A percentile compares a stretch with the other conserved stretches of the same genome.
Conservation (phyloP, 2,113 vertebrate genomes). For the Zosterops lateralis region DNA sequence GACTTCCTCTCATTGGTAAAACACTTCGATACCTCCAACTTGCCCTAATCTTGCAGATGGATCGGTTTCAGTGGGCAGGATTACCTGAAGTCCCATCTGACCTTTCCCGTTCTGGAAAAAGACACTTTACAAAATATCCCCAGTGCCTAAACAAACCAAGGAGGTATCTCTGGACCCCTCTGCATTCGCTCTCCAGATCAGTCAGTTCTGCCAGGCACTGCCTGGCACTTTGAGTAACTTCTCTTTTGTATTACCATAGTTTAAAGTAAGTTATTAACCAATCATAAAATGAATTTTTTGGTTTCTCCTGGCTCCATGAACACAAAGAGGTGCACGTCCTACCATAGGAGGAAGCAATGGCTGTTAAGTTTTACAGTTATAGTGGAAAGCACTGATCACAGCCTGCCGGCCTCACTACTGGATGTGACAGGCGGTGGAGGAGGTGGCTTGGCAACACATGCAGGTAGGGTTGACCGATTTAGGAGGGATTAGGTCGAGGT, state of each 20-base stretch:
- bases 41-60: background rate
- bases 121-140: conserved; percentile 39
- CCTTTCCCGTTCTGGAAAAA: background rate
- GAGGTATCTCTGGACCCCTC: conserved; percentile 7
- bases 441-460: conserved; percentile 98
- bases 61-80: background rate
- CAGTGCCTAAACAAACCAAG: conserved; percentile 30
- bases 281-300: conserved; percentile 74
- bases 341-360: conserved; percentile 98
- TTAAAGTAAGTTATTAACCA: conserved; percentile 49
- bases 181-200: background rate
- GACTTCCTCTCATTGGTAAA: background rate
- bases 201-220: conserved; percentile 10
- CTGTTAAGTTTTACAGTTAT: conserved; percentile 82
- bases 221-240: conserved; percentile 19
- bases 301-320: conserved; percentile 83
- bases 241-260: conserved; percentile 18
- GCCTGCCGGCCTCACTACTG: conserved; percentile 81
- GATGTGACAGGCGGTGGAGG: conserved; percentile 96
- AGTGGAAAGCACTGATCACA: conserved; percentile 62
- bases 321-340: conserved; percentile 89
- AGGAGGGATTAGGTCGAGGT: conserved; percentile 95
- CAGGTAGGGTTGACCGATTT: conserved; percentile 97
- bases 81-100: background rate
- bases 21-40: background rate